phyloP scores from a whole-genome alignment of 2,113 vertebrate genomes.

The Seriola rivoliana region DNA sequence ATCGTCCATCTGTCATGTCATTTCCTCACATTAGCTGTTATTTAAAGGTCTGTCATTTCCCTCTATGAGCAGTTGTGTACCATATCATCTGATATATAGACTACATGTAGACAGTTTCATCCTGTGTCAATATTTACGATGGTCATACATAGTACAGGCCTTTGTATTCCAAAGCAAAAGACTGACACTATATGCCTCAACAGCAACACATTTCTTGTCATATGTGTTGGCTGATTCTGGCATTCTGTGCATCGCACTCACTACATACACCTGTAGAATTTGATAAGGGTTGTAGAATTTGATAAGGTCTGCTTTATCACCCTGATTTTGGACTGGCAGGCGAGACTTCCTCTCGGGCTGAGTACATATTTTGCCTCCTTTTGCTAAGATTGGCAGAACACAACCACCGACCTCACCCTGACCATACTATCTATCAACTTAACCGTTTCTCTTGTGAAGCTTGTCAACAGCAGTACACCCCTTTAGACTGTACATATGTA shows the following conservation, averaged over 20 bases:
- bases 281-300: not conserved
- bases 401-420: not conserved
- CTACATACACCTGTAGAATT: not conserved
- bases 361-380: too few species aligned
- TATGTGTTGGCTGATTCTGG: not conserved
- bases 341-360: not conserved
- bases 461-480: not conserved
- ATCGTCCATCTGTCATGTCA: slow-evolving; percentile 17
- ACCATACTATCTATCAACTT: not conserved
- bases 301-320: not conserved
- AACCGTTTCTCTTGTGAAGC: not conserved
- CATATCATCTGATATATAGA: not conserved
- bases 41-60: not conserved
- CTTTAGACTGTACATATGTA: not conserved
- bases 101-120: not conserved
- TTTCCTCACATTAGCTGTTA: not conserved
- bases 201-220: not conserved
- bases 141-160: not conserved
- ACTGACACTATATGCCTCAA: not conserved
- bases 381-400: not conserved
- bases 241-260: not conserved
- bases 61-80: not conserved
- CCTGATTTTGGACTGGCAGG: not conserved
- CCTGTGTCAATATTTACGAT: not conserved
- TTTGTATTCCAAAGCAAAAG: not conserved